A percentile compares a stretch with the other conserved stretches of the same genome.
Conservation (phyloP, 2,888 invertebrate species). For the Phaonia tiefii region DNA sequence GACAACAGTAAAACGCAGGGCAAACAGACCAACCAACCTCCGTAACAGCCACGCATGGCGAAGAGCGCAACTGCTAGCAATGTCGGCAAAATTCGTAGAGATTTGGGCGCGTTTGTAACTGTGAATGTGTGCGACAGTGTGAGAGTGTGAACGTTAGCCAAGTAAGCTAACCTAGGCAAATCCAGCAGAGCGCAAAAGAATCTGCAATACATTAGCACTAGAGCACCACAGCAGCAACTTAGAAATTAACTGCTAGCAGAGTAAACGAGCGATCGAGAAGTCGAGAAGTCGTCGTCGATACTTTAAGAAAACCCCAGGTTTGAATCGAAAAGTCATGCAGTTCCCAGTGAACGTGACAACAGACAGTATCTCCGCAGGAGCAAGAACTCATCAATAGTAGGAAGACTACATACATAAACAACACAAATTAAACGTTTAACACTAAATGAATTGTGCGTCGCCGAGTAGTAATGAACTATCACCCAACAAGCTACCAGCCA, state of each 20-base stretch:
- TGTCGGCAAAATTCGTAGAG: neutral
- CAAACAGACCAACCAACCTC: neutral
- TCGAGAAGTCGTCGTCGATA: slow-evolving; percentile 51
- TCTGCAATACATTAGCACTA: slow-evolving; percentile 41
- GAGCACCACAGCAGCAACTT: slow-evolving; percentile 39
- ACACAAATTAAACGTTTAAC: no score
- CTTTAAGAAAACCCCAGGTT: slow-evolving; percentile 64
- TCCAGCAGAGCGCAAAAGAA: slow-evolving; percentile 49
- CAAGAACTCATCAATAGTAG: neutral
- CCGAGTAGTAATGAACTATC: neutral
- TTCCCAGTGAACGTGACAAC: slow-evolving; percentile 64
- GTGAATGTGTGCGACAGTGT: no score
- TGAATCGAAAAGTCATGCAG: slow-evolving; percentile 54
- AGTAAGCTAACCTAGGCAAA: no score
- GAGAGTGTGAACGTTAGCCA: no score
- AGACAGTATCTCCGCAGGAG: slow-evolving; percentile 24
- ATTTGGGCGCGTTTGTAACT: neutral
- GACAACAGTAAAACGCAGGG: slow-evolving; percentile 45
- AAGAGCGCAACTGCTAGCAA: neutral
- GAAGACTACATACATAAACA: neutral
- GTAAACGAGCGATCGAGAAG: neutral
- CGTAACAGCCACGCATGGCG: neutral
- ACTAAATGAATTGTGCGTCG: slow-evolving; percentile 16
- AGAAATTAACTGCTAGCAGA: slow-evolving; percentile 30
- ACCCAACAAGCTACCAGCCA: slow-evolving; percentile 32